These are phyloP conservation scores for Pelodytes ibericus DNA, from an alignment of 2,797 vertebrate species.

Conservation along the genomic window DNA sequence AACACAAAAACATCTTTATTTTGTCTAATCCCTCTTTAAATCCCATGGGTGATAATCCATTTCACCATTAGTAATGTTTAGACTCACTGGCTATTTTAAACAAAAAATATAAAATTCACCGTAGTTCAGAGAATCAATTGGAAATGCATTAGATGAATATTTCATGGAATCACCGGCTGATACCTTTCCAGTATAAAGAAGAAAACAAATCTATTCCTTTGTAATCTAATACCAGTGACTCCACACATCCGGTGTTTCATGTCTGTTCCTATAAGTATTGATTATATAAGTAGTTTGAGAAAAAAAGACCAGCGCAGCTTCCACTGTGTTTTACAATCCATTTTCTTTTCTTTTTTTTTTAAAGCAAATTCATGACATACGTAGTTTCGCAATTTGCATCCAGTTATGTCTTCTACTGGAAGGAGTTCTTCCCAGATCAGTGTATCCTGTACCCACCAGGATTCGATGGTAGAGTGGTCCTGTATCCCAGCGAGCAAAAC, in stretches of 20 bases:
- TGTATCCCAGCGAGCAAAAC: conserved; percentile 92
- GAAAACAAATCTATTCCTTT: background rate
- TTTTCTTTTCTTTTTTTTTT: conserved; percentile 56
- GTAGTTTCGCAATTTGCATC: conserved; percentile 96
- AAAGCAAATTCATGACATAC: conserved; percentile 96
- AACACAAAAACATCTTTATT: too few relatives aligned
- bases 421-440: conserved; percentile 88
- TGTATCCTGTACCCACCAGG: conserved; percentile 89
- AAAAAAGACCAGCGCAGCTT: background rate
- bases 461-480: conserved; percentile 92
- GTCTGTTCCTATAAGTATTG: background rate
- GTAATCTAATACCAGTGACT: background rate
- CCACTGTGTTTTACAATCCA: background rate
- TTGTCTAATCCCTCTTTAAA: too few relatives aligned
- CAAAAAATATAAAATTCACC: too few relatives aligned
- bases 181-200: background rate
- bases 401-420: conserved; percentile 96
- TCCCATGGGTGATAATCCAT: too few relatives aligned
- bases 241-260: background rate
- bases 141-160: background rate
- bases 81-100: too few relatives aligned
- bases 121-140: background rate
- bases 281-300: background rate
- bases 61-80: too few relatives aligned
- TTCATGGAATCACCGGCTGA: background rate